Base-by-base conservation (phyloP, 2,797 vertebrate genomes). In the Catharus ustulatus region DNA sequence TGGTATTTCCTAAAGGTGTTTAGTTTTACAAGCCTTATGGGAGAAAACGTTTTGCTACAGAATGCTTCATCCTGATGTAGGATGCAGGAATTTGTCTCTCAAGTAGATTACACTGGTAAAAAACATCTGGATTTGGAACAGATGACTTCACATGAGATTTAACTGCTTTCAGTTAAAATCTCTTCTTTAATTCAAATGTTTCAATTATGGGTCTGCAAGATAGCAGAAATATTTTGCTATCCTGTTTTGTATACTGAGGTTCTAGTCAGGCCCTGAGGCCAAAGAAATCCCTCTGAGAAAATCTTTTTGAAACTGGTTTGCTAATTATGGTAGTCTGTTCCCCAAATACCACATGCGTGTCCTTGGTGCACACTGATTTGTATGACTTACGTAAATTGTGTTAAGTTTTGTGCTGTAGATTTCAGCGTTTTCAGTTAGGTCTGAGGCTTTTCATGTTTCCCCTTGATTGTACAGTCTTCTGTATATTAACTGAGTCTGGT, bases 91-190 rank as follows among this genome's bases (percentile, higher is more conserved):
- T 83, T 89, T 48, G 9, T 79, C 27, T 80, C 20, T 77, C 40
- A 77, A 32, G 36, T 20, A 55, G 27, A 46, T 72, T 15, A 38
- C 22, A 79, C 21, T 73, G 18, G n/a, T n/a, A 69, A 76, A 52
- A 48, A 24, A 76, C 75, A 66, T 63, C 15, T 59, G 38, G 43
- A 30, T 63, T 86, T 76, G 48, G 32, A 87, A 24, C 42, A 79
- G 43, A 26, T 79, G 29, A 42, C 10, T 77, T 83, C 9, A 36
- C 16, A 6, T 51, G 18, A 62, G 40, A 66, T 89, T 73, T 64
- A 74, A 49, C 54, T 86, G 24, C 30, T 58, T 94, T 88, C 38
- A 69, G 2, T 87, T 88, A 54, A 88, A 90, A 80, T 57, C 15
- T 62, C n/a, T 43, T 46, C 42, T 84, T 77, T 42, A 61, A n/a